Evolutionary conservation across 2,113 vertebrate species (phyloP), one percentile per base, ranked within the genome.

Genomic region (Alaudala cheleensis): DNA sequence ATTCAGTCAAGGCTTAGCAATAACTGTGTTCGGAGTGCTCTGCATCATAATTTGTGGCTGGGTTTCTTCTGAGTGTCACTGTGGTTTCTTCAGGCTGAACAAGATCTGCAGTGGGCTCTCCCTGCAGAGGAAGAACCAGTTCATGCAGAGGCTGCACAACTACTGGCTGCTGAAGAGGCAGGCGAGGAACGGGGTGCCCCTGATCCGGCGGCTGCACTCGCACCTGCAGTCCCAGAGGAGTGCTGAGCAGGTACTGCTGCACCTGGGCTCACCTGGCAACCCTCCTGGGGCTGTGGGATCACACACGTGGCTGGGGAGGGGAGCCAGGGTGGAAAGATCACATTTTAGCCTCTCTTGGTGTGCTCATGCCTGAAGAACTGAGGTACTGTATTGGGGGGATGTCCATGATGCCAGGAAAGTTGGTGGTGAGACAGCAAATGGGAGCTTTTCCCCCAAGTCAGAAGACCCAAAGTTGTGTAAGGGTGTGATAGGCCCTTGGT

Each of bases 121-220:
- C 79, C 95, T 99, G 92, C 99, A 99, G 97, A 99, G 97, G 97
- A 99, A 99, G 98, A 99, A 97, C 96, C 99, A 99, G 95, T 99
- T 99, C 97, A 99, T 99, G 98, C 99, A 99, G 95, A 97, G 99
- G 94, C 98, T 99, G 70, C 99, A 99, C 96, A 99, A 93, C 96
- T 99, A 99, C 96, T 99, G 99, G 99, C 98, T 99, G 83, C 96
- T 99, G 95, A 99, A 99, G 94, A 98, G 99, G 20, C 99, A 99
- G 97, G 99, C 99, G 0, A 98, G 99, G 96, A 99, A 99, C 1
- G 99, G 99, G 20, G 98, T 99, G 56, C 99, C 99, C 22, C 98
- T 99, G 73, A 98, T 99, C 88, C 98, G 99, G 14, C 98, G 98
- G 76, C 97, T 99, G 79, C 99, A 99, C 95, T 98, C 98, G 2